Base-by-base conservation (phyloP, 2,888 invertebrate species). In the Saturnia japonica region DNA sequence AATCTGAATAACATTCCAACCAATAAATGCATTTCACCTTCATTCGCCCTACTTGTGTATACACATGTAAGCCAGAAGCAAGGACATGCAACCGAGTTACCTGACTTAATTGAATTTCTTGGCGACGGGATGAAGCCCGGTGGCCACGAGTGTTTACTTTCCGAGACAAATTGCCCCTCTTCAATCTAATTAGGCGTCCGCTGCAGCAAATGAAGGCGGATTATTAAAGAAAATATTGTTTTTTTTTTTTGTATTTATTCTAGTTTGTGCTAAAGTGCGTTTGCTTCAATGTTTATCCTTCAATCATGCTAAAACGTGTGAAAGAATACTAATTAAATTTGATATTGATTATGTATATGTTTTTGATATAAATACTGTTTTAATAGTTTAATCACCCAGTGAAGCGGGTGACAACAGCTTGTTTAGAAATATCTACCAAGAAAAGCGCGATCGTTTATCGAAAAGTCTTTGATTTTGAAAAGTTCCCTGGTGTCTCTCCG, bases 51-150 rank as follows among this genome's bases (percentile, higher is more conserved):
- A 60, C 28, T 25, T 60, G 43, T 60, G n/a, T 67, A 22, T 67
- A 68, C 70, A 70, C 22, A 43, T 67, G 66, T 70, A 34, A 60
- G 11, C 14, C 28, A 25, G 68, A 71, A 71, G 76, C 74, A 77
- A 82, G 82, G 78, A 81, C 83, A 80, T 85, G 85, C 82, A 85
- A 81, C 79, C 72, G 73, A 86, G 84, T 82, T 86, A 85, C 83
- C 84, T 82, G 82, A 75, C 79, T 78, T 87, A 90, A 90, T 90
- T 90, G 88, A 86, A 88, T 90, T 86, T 88, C 86, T 87, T 80
- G 78, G 76, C 79, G 81, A 80, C 77, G 81, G 77, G 79, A 80
- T 82, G 84, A 82, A 77, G 72, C 76, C 70, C 71, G 75, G 73
- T 80, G 79, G 80, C 82, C 80, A 80, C 79, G 78, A 75, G 80